Evolutionary conservation across 2,113 vertebrate species (phyloP), one percentile per base, ranked within the genome.

Genomic region (Hiodon alosoides): DNA sequence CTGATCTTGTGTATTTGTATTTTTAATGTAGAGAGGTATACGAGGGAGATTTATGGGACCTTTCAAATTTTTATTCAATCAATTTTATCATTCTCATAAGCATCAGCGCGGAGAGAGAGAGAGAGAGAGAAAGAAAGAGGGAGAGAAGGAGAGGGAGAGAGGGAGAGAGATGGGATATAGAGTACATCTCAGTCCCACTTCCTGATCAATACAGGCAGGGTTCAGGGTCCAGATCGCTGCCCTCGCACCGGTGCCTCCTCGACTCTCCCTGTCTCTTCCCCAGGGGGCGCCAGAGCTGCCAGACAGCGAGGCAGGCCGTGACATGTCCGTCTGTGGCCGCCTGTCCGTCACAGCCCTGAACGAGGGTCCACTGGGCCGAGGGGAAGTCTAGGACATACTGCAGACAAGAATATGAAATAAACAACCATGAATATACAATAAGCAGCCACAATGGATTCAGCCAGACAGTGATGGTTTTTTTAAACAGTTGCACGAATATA

Each of bases 71-170:
- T 31, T 31, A 60, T 60, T 86, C 81, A 91, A 91, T 89, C 80
- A 89, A 87, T 87, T 87, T 82, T 85, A 85, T 4, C 86, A 83
- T 84, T 83, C 79, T 83, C 84, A 67, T 86, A 90, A 83, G n/a
- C 78, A 60, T 83, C 88, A 92, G 84, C 85, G 31, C 31, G 31
- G 31, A 31, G 31, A 31, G 31, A 82, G 5, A 47, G 67, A 65
- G 52, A 70, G 73, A 76, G 53, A 54, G 57, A 67, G 62, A 72
- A 52, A 60, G n/a, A 65, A n/a, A 31, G 64, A 61, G n/a, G 54
- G 67, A 53, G 83, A 81, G 70, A 80, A 81, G 83, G 83, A 83
- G 59, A 4, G 47, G n/a, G 5, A 11, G 17, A 31, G 6, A 71
- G 7, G n/a, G 51, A 48, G 13, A 57, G 10, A 47, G 4, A 62